Percentiles rank a stretch among this genome's conserved stretches.
Conservation (phyloP, 1,140 invertebrate genomes). For the Trichonephila clavipes region DNA sequence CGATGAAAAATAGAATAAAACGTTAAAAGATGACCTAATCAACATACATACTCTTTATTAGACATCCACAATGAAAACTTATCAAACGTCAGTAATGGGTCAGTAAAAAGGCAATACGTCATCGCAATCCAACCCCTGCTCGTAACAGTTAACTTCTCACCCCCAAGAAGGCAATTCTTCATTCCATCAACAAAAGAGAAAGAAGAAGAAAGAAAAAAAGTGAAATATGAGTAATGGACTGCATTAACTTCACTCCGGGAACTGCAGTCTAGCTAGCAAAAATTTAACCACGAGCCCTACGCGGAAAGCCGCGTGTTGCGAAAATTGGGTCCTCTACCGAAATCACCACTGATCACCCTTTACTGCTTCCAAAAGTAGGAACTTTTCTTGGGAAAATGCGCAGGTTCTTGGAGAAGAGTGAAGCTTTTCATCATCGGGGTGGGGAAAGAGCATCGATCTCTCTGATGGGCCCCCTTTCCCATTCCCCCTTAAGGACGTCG, state of each 20-base stretch:
- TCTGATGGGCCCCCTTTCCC: neutral
- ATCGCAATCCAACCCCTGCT: too few species aligned
- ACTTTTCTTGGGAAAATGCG: slow-evolving; percentile 29
- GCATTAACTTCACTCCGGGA: neutral
- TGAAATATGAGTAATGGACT: too few species aligned
- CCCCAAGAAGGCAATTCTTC: too few species aligned
- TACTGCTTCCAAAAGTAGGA: slow-evolving; percentile 25
- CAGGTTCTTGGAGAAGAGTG: slow-evolving; percentile 3
- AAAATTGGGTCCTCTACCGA: slow-evolving; percentile 4
- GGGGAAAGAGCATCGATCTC: neutral
- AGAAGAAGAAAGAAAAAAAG: too few species aligned
- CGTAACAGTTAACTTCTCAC: too few species aligned
- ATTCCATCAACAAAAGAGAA: too few species aligned
- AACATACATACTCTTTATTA: too few species aligned
- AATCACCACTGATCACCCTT: slow-evolving; percentile 35
- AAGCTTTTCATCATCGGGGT: slow-evolving; percentile 33
- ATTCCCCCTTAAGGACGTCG: neutral
- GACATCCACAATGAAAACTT: too few species aligned
- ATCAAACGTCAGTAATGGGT: too few species aligned
- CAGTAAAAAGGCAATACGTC: too few species aligned
- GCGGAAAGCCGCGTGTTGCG: neutral
- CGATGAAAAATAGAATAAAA: too few species aligned
- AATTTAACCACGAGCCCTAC: slow-evolving; percentile 8
- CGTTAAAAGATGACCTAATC: too few species aligned
- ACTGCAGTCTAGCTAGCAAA: neutral